Base-by-base conservation (phyloP, 2,888 invertebrate genomes). In the Eugnorisma glareosa region DNA sequence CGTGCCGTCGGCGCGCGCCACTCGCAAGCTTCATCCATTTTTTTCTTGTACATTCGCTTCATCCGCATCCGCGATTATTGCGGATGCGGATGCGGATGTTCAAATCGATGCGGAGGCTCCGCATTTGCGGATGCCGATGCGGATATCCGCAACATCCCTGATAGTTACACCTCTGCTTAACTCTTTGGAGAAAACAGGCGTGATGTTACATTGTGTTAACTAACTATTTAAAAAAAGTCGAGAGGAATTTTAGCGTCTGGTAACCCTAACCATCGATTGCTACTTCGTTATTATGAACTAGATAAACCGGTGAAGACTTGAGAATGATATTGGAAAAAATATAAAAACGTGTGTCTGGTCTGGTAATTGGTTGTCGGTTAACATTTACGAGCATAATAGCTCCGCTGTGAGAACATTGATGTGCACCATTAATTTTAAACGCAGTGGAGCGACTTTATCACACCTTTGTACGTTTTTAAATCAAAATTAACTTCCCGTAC, bases 301-400 rank as follows among this genome's bases (percentile, higher is more conserved):
- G 37, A 85, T 73, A 64, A 78, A 85, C 86, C 72, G 45, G 69
- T 74, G 61, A 79, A 70, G 54, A 83, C 61, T 69, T 69, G 43
- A 66, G 73, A 82, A 79, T 45, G n/a, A 70, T 75, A 75, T 82
- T 61, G 40, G 61, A 82, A 85, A 73, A 75, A 18, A 61, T 28
- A 73, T 73, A 82, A 85, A 85, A 86, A 85, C 82, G 85, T 81
- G 82, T 79, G 73, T 71, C 70, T 83, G 73, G 45, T 28, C 51
- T 57, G 10, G 61, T 82, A 75, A 75, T 85, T 81, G 72, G 70
- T 59, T 63, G 76, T 77, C 72, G 69, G 72, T 76, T 85, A 59
- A 59, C 67, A 81, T 83, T 67, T 59, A 70, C 59, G 72, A 75
- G 45, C 13, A 24, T 40, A 73, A 74, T 66, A 11, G 28, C 43